Evolutionary conservation across 2,797 vertebrate species (phyloP).

Genomic region (Alectoris magna): DNA sequence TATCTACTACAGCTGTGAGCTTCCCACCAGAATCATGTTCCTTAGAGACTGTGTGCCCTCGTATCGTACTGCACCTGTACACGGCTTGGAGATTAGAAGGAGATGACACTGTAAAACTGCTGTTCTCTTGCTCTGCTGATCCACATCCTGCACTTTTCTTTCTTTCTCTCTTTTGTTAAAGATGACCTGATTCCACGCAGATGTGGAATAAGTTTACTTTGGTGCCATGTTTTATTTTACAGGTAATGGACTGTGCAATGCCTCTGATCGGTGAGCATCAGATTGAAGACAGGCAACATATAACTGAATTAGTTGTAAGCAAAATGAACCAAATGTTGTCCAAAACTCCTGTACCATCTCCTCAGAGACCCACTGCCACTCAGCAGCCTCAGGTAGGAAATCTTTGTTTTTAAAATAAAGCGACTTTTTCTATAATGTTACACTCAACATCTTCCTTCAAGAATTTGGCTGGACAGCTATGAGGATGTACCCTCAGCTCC

Average conservation of each 20-base stretch:
- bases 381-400: constrained; percentile 92
- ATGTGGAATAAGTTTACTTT: not conserved
- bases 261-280: constrained; percentile 97
- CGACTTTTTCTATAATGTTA: not conserved
- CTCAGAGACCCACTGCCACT: constrained; percentile 88
- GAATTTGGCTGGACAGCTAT: not conserved
- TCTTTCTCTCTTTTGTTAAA: not conserved
- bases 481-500: not conserved
- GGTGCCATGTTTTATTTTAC: not conserved
- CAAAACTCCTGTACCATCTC: constrained; percentile 85
- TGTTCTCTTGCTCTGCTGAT: not conserved
- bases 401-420: not conserved
- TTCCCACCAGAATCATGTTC: not conserved
- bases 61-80: fast-evolving
- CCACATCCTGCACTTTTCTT: not conserved
- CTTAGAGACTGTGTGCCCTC: not conserved
- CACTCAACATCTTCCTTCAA: not conserved
- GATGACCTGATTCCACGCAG: not conserved
- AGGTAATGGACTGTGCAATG: constrained; percentile 98
- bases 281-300: constrained; percentile 92
- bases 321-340: constrained; percentile 91
- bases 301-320: constrained; percentile 90
- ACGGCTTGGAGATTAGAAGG: not conserved
- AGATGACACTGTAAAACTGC: fast-evolving
- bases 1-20: not conserved